Percentiles rank a stretch among this genome's conserved stretches.
These are phyloP conservation scores for Phalacrocorax pelagicus DNA, from an alignment of 2,113 vertebrate species.

Conservation along the genomic window DNA sequence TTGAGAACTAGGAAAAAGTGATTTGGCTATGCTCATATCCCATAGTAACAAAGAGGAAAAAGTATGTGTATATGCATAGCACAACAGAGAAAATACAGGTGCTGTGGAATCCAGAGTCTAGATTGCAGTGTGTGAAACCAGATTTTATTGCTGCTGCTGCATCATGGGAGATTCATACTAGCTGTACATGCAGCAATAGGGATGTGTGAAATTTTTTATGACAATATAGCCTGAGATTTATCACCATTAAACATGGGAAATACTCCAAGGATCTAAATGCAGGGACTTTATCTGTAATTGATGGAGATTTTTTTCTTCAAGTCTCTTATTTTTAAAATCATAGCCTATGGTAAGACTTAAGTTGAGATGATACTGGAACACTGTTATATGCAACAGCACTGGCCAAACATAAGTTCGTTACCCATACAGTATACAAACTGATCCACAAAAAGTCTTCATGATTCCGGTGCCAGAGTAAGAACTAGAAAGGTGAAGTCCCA, in stretches of 20 bases:
- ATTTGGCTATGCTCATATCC: not conserved
- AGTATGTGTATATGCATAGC: not conserved
- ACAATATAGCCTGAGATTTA: not conserved
- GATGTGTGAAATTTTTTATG: not conserved
- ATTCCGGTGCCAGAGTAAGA: not conserved
- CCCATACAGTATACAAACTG: not conserved
- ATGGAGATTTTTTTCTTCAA: not conserved
- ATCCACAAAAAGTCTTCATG: not conserved
- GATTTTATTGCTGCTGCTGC: not conserved
- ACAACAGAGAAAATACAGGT: not conserved
- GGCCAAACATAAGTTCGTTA: not conserved
- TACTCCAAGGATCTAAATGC: not conserved
- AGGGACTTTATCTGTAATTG: not conserved
- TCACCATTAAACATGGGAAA: not conserved
- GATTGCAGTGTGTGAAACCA: not conserved
- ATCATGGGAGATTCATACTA: not conserved
- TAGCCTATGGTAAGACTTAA: not conserved
- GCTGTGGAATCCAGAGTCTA: not conserved
- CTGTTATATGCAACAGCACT: not conserved
- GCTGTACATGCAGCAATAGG: not conserved
- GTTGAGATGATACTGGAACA: not conserved
- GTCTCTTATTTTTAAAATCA: not conserved
- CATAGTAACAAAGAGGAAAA: not conserved
- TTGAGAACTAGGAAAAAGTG: not conserved
- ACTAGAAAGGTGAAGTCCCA: not conserved